Base-by-base conservation (phyloP, 2,113 vertebrate genomes). In the Melanotaenia duboulayi region DNA sequence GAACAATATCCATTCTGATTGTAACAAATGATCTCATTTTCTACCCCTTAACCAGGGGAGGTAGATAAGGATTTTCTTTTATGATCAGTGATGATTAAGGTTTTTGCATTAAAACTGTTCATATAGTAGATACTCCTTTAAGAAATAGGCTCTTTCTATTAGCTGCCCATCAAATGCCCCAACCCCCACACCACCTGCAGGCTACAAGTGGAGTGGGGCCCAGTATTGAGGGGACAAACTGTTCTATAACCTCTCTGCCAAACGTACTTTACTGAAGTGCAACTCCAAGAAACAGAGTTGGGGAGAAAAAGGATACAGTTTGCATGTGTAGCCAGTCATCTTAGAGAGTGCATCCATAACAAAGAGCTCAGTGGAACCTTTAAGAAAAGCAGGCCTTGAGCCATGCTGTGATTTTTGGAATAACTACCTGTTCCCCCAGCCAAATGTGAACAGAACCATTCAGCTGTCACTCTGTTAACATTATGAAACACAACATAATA, bases 261-360 rank as follows among this genome's bases (percentile, higher is more conserved):
- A 87, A 78, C 56, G 72, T 79, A 72, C 84, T 89, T 87, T 74
- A 83, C 75, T 79, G 70, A 61, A 77, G 61, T 51, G 83, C 50
- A 24, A 48, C 48, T 82, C 48, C 61, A 46, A 71, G 59, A 59
- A 79, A 63, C 63, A 52, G 68, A 84, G 54, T 52, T 52, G 69
- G 60, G 50, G 63, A 82, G 52, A 64, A 69, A 62, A 70, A 64
- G 60, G 59, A 84, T 76, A 75, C 65, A 40, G 23, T 76, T 78
- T 78, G 65, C 55, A 67, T 48, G 66, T 46, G 69, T 54, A 51
- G 57, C 52, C 65, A 64, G 57, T 78, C 64, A 77, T 71, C n/a
- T 77, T 6, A 39, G 24, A 51, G 65, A 68, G 64, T 67, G 79
- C 25, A 16, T 66, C 58, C 16, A 58, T 7, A 76, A 65, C 24